These are phyloP conservation scores for Tolmerus cingulatus DNA, from an alignment of 2,888 invertebrate species.

Conservation along the genomic window DNA sequence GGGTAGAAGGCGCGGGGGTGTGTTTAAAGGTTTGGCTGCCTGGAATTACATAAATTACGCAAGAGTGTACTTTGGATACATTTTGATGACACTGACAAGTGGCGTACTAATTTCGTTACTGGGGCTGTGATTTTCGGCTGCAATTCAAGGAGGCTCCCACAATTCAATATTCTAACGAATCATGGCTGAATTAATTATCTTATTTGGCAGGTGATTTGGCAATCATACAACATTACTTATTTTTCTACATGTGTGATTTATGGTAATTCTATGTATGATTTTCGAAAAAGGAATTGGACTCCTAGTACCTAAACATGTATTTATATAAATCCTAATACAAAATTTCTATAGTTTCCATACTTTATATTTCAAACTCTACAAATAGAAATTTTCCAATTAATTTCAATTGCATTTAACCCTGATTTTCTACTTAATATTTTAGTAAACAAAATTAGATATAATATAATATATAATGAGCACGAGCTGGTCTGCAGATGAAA, in stretches of 20 bases:
- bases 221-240: neutral
- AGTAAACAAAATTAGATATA: too few relatives aligned
- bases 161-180: neutral
- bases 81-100: neutral
- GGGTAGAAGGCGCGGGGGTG: neutral
- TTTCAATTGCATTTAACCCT: too few relatives aligned
- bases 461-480: too few relatives aligned
- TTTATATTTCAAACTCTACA: too few relatives aligned
- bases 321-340: neutral
- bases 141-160: neutral
- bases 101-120: neutral
- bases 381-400: too few relatives aligned
- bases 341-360: neutral
- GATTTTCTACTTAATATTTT: too few relatives aligned
- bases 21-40: neutral
- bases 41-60: neutral
- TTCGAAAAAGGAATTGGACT: neutral
- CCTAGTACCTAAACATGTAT: neutral
- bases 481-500: too few relatives aligned
- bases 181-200: neutral
- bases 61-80: neutral
- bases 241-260: neutral
- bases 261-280: neutral
- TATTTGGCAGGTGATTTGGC: neutral
- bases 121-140: neutral